phyloP scores from a whole-genome alignment of 2,797 vertebrate genomes.

The Vireo griseus region DNA sequence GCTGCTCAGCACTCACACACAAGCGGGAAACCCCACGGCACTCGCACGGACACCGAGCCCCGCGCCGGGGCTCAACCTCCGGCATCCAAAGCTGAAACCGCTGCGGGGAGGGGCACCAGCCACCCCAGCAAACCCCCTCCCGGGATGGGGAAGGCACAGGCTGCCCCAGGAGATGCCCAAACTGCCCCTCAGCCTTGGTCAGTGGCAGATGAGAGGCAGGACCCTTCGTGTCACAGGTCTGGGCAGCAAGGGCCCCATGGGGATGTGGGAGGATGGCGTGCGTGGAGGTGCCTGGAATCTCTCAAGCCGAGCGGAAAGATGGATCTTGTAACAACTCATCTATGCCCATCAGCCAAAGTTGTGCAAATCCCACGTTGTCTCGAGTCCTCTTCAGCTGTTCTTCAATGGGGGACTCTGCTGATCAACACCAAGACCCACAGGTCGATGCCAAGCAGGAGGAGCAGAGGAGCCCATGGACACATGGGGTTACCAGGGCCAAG shows the following conservation, averaged over 20 bases:
- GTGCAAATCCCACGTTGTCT: not conserved
- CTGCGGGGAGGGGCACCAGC: not conserved
- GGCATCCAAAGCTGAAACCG: slow-evolving; percentile 8
- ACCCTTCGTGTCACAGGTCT: not conserved
- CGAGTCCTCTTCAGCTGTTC: not conserved
- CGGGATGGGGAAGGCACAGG: not conserved
- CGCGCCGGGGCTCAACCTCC: not conserved
- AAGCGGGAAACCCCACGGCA: not conserved
- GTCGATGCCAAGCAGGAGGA: not conserved
- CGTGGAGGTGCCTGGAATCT: not conserved
- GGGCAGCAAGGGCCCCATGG: not conserved
- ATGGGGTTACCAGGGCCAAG: not conserved
- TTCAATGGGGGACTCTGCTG: not conserved
- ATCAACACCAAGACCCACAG: rapidly evolving
- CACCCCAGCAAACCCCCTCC: not conserved
- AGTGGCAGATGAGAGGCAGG: not conserved
- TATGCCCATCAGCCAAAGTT: not conserved
- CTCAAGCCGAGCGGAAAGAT: not conserved
- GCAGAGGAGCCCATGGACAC: rapidly evolving
- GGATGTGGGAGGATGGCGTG: not conserved
- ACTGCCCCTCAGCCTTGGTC: not conserved
- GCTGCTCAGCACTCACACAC: not conserved
- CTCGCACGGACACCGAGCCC: not conserved
- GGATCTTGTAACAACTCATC: not conserved
- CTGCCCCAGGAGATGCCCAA: not conserved